Evolutionary conservation across 2,888 invertebrate species (phyloP), one percentile per base, ranked within the genome.

Genomic region (Geophilus truncorum): DNA sequence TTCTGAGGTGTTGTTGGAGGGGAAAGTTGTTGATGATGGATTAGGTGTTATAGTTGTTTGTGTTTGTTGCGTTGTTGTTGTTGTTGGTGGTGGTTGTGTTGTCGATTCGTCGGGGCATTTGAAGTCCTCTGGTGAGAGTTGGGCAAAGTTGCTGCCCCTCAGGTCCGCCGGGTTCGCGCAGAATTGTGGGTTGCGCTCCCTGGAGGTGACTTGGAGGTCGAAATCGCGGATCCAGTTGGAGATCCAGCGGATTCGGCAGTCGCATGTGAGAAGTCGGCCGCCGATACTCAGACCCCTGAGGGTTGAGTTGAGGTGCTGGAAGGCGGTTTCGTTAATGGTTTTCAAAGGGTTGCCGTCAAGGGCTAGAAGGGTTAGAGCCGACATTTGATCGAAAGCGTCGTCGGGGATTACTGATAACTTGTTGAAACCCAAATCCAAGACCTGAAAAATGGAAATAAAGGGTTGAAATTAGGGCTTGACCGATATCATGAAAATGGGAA

Each of bases 361-460:
- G 10, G 96, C 96, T 82, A 96, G 87, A 80, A 96, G 89, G 0
- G 96, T 96, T 83, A 96, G 92, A 30, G 93, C 92, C 0, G 93
- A 93, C 87, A 95, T 94, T 80, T 92, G 93, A 82, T 90, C 87
- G 86, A 96, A 96, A 0, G 95, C 94, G 81, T 93, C 91, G 78
- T 90, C 88, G 10, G 96, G 95, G 83, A 96, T 87, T 84, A 92
- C 92, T 76, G 94, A 94, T 83, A 96, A 88, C 83, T 95, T 90
- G 89, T 96, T 96, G 87, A 96, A 96, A 78, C 96, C 96, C 83
- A 96, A 94, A 86, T 96, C 96, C 83, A 96, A 88, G 10, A 96
- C 96, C 90, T 90, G 85, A 1, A 62, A n/a, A n/a, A n/a, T n/a
- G n/a, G n/a, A n/a, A n/a, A n/a, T n/a, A n/a, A n/a, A n/a, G n/a